Evolutionary conservation across 2,888 invertebrate species (phyloP).

Genomic region (Yponomeuta malinellus): DNA sequence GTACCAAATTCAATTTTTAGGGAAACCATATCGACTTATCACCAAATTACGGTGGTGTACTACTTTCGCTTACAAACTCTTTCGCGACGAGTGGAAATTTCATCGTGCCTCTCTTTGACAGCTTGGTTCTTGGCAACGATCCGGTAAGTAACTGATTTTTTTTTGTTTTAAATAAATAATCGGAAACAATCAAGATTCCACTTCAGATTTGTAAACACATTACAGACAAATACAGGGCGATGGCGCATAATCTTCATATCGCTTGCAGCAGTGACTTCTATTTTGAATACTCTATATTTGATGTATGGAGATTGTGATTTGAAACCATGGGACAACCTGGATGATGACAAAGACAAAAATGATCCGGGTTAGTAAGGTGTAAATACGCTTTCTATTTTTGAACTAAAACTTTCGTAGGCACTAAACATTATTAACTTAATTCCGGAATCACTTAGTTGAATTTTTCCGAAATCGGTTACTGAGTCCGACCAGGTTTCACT

Average conservation of each 20-base stretch:
- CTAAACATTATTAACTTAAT: background rate
- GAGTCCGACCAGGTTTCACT: too few relatives aligned
- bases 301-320: slow-evolving; percentile 79
- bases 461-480: too few relatives aligned
- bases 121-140: slow-evolving; percentile 78
- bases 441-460: too few relatives aligned
- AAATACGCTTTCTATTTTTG: background rate
- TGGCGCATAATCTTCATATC: slow-evolving; percentile 86
- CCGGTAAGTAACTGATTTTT: slow-evolving; percentile 36
- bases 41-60: slow-evolving; percentile 86
- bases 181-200: too few relatives aligned
- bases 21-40: slow-evolving; percentile 88
- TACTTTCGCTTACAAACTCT: slow-evolving; percentile 88
- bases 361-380: slow-evolving; percentile 38
- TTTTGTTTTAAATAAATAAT: background rate
- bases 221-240: slow-evolving; percentile 76
- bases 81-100: slow-evolving; percentile 82
- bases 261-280: slow-evolving; percentile 77
- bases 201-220: background rate
- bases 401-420: background rate
- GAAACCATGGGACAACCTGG: slow-evolving; percentile 83
- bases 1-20: slow-evolving; percentile 36
- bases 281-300: slow-evolving; percentile 80
- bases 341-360: slow-evolving; percentile 33
- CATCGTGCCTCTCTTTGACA: slow-evolving; percentile 81